phyloP scores from a whole-genome alignment of 2,797 vertebrate genomes.

The Dicrostonyx torquatus region DNA sequence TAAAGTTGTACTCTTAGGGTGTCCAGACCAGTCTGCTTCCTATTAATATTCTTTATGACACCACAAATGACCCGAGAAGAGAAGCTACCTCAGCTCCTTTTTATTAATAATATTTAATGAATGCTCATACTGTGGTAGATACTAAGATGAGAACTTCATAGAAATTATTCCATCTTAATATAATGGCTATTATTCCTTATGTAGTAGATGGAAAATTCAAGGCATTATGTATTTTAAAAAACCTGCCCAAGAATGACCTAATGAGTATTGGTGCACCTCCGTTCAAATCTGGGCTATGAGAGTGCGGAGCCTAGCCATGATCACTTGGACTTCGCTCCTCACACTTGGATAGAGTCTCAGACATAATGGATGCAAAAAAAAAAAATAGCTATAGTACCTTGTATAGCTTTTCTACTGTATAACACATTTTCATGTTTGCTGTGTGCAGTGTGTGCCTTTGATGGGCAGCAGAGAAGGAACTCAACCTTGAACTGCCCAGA shows the following conservation, averaged over 20 bases:
- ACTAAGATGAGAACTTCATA: not conserved
- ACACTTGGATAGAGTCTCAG: not conserved
- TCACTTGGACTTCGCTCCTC: not conserved
- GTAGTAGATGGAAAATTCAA: constrained; percentile 52
- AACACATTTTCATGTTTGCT: not conserved
- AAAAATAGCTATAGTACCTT: constrained; percentile 23
- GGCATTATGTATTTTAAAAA: constrained; percentile 23
- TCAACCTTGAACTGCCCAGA: not conserved
- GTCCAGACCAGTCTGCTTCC: not conserved
- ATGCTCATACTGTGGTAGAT: not conserved
- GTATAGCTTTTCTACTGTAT: not conserved
- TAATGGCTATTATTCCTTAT: constrained; percentile 11
- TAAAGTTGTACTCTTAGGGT: not conserved
- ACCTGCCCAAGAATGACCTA: constrained; percentile 21
- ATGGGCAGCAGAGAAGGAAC: not conserved
- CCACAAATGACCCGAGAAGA: constrained; percentile 8
- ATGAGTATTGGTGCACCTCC: not conserved
- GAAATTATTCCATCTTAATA: constrained; percentile 26
- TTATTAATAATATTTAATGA: constrained; percentile 23
- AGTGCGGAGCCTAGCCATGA: not conserved
- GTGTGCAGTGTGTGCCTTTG: not conserved
- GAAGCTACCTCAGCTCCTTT: not conserved
- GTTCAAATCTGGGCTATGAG: not conserved
- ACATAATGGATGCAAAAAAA: constrained; percentile 40
- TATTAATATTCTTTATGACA: not conserved